Conservation (phyloP, 1,140 invertebrate species). For the Trichonephila inaurata region DNA sequence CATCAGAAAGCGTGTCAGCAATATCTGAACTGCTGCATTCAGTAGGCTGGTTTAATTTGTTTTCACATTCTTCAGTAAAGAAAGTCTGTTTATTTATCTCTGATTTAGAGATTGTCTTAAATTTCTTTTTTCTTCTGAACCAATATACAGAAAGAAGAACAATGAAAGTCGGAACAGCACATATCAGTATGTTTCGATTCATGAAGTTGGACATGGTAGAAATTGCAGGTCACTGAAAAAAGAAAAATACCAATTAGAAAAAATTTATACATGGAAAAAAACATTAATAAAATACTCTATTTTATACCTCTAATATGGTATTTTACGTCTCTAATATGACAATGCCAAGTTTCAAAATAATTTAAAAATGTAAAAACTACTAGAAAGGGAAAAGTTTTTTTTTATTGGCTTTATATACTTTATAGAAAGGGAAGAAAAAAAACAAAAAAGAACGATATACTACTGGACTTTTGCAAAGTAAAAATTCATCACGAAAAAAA, state of each 20-base stretch:
- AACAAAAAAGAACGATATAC: too few species aligned
- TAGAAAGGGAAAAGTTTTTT: too few species aligned
- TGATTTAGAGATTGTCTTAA: neutral
- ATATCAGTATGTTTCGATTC: conserved; percentile 32
- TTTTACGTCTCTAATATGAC: too few species aligned
- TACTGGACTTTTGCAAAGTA: too few species aligned
- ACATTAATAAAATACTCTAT: too few species aligned
- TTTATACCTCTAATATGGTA: too few species aligned
- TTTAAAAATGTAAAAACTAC: too few species aligned
- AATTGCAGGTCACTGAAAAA: neutral
- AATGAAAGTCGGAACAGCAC: conserved; percentile 40
- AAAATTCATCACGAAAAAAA: too few species aligned
- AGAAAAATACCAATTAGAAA: neutral
- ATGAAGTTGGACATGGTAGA: conserved; percentile 30
- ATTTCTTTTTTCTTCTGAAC: conserved; percentile 67
- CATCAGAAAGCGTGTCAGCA: conserved; percentile 63
- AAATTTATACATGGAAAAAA: too few species aligned
- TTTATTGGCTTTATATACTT: too few species aligned
- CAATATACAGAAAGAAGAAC: conserved; percentile 59
- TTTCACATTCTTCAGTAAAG: neutral
- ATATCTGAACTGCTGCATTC: conserved; percentile 9
- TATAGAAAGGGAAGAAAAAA: too few species aligned
- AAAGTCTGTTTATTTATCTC: neutral
- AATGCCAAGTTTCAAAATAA: too few species aligned
- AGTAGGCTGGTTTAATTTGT: neutral